These are phyloP conservation scores for Hucho hucho DNA, from an alignment of 2,113 vertebrate genomes.

Conservation along the genomic window DNA sequence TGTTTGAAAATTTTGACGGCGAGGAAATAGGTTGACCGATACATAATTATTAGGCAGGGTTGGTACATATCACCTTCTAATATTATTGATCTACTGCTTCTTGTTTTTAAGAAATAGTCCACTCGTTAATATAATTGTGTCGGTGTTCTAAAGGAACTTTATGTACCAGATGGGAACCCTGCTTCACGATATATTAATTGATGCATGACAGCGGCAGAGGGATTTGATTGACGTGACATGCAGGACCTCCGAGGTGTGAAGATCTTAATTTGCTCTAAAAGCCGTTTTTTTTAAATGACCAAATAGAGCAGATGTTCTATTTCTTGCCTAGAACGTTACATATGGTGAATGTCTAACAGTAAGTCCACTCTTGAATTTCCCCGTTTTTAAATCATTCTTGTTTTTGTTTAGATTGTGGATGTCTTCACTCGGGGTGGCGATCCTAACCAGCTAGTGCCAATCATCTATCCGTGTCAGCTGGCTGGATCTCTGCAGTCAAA, in stretches of 20 bases:
- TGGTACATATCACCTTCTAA: too few species aligned
- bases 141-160: neutral
- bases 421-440: conserved; percentile 17
- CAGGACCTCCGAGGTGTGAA: conserved; percentile 2
- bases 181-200: conserved; percentile 5
- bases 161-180: conserved; percentile 4
- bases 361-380: neutral
- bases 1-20: too few species aligned
- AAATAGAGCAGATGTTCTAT: too few species aligned
- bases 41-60: too few species aligned
- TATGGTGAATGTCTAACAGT: too few species aligned
- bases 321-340: too few species aligned
- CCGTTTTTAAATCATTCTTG: conserved; percentile 20
- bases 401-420: conserved; percentile 47
- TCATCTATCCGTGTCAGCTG: conserved; percentile 11
- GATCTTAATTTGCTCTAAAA: neutral
- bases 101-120: too few species aligned
- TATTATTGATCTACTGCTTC: too few species aligned
- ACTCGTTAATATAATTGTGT: neutral
- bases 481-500: conserved; percentile 23
- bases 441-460: conserved; percentile 10
- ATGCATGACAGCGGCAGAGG: neutral
- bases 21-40: too few species aligned
- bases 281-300: neutral
- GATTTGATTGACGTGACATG: neutral